phyloP scores from a whole-genome alignment of 1,140 invertebrate genomes.

The Pollicipes pollicipes region DNA sequence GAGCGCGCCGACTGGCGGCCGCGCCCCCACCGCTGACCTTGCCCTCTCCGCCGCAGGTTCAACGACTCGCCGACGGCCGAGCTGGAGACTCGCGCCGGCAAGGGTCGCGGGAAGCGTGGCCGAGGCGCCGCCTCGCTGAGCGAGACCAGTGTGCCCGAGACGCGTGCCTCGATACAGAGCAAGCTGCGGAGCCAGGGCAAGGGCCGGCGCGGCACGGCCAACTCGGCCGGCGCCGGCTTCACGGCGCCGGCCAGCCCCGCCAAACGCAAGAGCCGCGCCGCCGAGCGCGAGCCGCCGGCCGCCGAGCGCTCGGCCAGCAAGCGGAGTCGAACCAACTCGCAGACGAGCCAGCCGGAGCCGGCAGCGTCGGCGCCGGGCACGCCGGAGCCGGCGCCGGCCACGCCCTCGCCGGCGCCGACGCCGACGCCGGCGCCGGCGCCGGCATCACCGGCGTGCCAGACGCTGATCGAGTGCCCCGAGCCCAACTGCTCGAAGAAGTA shows the following conservation, averaged over 20 bases:
- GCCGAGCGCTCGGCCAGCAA: not conserved
- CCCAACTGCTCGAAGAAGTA: constrained; percentile 97
- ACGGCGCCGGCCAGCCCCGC: not conserved
- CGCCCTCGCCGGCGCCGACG: constrained; percentile 28
- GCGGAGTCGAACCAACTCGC: not conserved
- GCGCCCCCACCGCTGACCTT: too few relatives aligned
- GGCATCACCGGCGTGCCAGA: constrained; percentile 41
- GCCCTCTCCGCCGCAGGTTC: constrained; percentile 49
- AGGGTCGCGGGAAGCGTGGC: constrained; percentile 74
- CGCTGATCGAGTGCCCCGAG: constrained; percentile 78
- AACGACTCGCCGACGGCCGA: constrained; percentile 95
- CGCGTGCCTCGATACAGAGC: constrained; percentile 22
- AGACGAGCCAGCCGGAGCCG: constrained; percentile 19
- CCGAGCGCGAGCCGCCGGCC: not conserved
- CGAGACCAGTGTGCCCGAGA: constrained; percentile 16
- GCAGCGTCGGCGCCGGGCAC: constrained; percentile 25
- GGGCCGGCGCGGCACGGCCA: constrained; percentile 22
- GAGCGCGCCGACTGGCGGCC: too few relatives aligned
- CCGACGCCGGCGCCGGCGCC: constrained; percentile 29
- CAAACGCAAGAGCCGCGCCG: not conserved
- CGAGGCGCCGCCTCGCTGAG: constrained; percentile 16
- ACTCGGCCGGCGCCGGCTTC: constrained; percentile 19
- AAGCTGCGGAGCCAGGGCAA: constrained; percentile 27
- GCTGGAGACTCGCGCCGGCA: constrained; percentile 77
- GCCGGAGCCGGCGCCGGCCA: constrained; percentile 27